A percentile compares a stretch with the other conserved stretches of the same genome.
phyloP scores from a whole-genome alignment of 2,797 vertebrate species.

The Coranthus polyacanthus region DNA sequence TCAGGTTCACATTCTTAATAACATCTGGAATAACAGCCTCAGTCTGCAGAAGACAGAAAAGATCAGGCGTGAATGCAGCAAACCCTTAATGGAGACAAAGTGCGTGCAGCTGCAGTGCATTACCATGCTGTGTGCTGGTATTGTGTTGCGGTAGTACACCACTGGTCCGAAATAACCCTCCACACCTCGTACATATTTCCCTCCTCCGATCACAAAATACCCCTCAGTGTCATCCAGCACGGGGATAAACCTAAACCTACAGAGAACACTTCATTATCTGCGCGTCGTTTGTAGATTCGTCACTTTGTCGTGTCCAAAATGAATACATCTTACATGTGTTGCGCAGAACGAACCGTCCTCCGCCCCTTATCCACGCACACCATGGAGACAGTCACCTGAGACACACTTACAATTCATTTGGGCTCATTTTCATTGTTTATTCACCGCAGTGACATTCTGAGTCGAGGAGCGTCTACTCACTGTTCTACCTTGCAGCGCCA shows the following conservation, averaged over 20 bases:
- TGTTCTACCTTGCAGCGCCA: constrained; percentile 67
- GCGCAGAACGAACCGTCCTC: constrained; percentile 24
- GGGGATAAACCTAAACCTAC: constrained; percentile 68
- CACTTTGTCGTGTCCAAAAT: background rate
- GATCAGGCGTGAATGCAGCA: background rate
- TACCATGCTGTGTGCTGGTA: constrained; percentile 69
- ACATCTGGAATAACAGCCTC: constrained; percentile 71
- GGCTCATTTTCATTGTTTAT: background rate
- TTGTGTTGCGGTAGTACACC: constrained; percentile 80
- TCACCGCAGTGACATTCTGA: background rate
- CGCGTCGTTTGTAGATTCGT: no score
- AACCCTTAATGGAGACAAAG: background rate
- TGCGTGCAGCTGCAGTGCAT: background rate
- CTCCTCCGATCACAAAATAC: constrained; percentile 86
- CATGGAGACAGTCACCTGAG: constrained; percentile 78
- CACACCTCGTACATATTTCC: constrained; percentile 74
- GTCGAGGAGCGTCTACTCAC: constrained; percentile 65
- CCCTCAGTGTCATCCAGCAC: constrained; percentile 84
- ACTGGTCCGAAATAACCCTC: constrained; percentile 85
- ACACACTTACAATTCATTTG: background rate
- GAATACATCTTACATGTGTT: constrained; percentile 73
- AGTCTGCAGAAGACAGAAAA: constrained; percentile 57
- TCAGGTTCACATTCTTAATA: constrained; percentile 73
- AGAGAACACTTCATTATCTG: background rate
- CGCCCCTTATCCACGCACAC: constrained; percentile 62